Percentiles rank a stretch among this genome's conserved stretches.
Conservation (phyloP, 2,797 vertebrate genomes). For the Catostomus latipinnis region DNA sequence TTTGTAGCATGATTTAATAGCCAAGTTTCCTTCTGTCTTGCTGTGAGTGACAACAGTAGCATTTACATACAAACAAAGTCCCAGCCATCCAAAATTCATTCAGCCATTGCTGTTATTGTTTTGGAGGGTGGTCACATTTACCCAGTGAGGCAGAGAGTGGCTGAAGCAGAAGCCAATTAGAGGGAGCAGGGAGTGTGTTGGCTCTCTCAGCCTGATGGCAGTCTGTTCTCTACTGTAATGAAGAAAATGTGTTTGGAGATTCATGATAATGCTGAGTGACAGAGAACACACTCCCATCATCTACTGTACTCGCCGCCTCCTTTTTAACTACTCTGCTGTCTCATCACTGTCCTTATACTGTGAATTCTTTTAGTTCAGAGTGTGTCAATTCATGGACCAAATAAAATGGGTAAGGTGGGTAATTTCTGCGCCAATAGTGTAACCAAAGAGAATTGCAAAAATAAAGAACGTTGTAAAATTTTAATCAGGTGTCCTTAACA, state of each 20-base stretch:
- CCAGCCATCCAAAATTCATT: background rate
- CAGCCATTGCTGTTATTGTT: constrained; percentile 56
- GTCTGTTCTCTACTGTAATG: background rate
- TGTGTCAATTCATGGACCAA: no score
- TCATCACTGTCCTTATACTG: background rate
- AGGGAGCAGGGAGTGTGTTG: constrained; percentile 45
- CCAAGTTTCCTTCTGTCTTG: constrained; percentile 3
- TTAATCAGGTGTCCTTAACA: no score
- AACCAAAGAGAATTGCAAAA: no score
- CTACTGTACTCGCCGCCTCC: background rate
- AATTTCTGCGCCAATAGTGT: no score
- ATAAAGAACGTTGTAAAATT: no score
- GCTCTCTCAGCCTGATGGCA: constrained; percentile 50
- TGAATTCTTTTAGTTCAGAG: background rate
- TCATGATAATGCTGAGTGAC: constrained; percentile 31
- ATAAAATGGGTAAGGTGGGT: no score
- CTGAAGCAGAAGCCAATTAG: constrained; percentile 56
- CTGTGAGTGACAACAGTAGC: constrained; percentile 17
- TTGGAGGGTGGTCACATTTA: constrained; percentile 33
- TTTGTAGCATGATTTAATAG: background rate
- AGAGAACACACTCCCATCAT: constrained; percentile 6
- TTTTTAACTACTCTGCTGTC: constrained; percentile 1
- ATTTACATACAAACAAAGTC: background rate
- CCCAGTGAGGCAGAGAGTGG: constrained; percentile 26
- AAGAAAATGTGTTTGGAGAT: constrained; percentile 26